Conservation (phyloP, 2,888 invertebrate genomes). For the Sphaeridia pumilis region DNA sequence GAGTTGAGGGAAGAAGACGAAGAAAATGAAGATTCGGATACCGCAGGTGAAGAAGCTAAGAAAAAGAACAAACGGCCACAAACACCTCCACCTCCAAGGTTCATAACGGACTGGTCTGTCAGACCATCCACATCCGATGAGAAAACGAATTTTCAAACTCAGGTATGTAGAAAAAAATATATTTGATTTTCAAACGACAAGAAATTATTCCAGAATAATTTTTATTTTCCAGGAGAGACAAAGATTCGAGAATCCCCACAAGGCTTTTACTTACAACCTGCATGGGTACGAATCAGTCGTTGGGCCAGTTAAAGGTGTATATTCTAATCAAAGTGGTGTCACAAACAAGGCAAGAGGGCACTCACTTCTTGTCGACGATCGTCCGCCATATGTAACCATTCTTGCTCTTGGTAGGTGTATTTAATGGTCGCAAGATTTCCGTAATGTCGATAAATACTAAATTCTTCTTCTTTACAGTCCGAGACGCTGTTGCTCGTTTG, state of each 20-base stretch:
- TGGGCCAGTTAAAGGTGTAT: slow-evolving; percentile 69
- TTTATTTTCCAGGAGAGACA: slow-evolving; percentile 56
- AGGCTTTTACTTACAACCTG: slow-evolving; percentile 78
- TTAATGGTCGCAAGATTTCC: too few species aligned
- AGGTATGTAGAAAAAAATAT: slow-evolving; percentile 33
- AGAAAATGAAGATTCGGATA: slow-evolving; percentile 38
- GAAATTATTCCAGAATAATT: slow-evolving; percentile 7
- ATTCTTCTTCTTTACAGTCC: slow-evolving; percentile 44
- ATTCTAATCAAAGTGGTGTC: slow-evolving; percentile 41
- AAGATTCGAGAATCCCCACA: slow-evolving; percentile 78
- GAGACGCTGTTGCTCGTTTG: slow-evolving; percentile 82
- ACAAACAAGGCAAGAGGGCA: slow-evolving; percentile 63
- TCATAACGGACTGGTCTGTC: slow-evolving; percentile 71
- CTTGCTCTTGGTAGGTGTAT: slow-evolving; percentile 53
- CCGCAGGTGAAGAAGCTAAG: slow-evolving; percentile 33
- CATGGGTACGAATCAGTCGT: slow-evolving; percentile 75
- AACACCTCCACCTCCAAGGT: slow-evolving; percentile 47
- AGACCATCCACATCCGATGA: slow-evolving; percentile 65
- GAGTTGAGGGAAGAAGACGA: slow-evolving; percentile 37
- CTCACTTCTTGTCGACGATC: slow-evolving; percentile 61
- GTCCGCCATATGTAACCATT: slow-evolving; percentile 84
- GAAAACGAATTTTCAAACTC: slow-evolving; percentile 55
- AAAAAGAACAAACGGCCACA: slow-evolving; percentile 34
- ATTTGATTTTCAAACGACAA: background rate
- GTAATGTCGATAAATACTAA: background rate